phyloP scores from a whole-genome alignment of 2,113 vertebrate genomes.

The Hemiprocne comata region DNA sequence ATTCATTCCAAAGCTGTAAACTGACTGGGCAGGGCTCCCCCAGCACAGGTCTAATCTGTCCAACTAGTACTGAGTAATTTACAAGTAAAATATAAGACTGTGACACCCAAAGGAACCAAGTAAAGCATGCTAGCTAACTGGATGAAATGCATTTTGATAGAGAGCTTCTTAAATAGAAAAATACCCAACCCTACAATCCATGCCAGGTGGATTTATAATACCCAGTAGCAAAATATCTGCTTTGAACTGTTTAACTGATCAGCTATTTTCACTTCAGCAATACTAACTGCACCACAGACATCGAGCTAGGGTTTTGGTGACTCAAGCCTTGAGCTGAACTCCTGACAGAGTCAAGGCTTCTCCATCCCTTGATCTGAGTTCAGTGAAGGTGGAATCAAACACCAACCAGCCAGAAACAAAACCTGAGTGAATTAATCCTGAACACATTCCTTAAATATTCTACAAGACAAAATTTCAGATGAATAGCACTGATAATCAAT shows the following conservation, averaged over 20 bases:
- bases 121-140: neutral
- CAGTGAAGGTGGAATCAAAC: neutral
- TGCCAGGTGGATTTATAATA: neutral
- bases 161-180: neutral
- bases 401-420: neutral
- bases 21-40: neutral
- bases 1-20: neutral
- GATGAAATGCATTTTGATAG: neutral
- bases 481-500: neutral
- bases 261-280: neutral
- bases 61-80: neutral
- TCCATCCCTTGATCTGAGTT: neutral
- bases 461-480: neutral
- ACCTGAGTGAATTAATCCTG: neutral
- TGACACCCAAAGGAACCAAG: neutral
- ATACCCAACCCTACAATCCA: neutral
- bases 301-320: neutral
- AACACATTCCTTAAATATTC: neutral
- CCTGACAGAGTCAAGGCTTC: neutral
- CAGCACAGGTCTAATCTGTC: neutral
- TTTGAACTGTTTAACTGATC: neutral
- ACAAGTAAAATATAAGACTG: neutral
- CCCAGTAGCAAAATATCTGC: neutral
- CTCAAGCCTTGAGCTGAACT: neutral
- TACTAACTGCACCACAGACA: neutral